Base-by-base conservation (phyloP, 92 coral and sea anemone genomes). In the Metridium senile region DNA sequence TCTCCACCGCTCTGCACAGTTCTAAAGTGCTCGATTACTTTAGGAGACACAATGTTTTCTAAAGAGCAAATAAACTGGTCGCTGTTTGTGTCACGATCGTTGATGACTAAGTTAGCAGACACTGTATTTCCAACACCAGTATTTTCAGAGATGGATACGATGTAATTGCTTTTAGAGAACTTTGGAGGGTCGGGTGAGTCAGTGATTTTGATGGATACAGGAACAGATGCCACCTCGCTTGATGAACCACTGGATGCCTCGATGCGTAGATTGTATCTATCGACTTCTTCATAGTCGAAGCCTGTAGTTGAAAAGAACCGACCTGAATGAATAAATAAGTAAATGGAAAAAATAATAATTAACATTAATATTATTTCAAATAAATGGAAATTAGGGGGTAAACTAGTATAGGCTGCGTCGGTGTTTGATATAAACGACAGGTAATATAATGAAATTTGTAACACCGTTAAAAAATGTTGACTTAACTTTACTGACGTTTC, bases 241-340 rank as follows among this genome's bases (percentile, higher is more conserved):
- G 64, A 64, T 9, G 84, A 70, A 23, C 84, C 70, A 7, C 68
- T 79, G 35, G 66, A 35, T 9, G 90, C 90, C 32, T 74, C 81
- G 82, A 86, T 68, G 10, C 81, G 81, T n/a, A 86, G 76, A 43
- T 65, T 54, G 72, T 74, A 75, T 1, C 79, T 62, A 1, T 78
- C 72, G 28, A 75, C 78, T 22, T 33, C 81, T 73, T 86, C 90
- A 62, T 80, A 86, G 62, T 86, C 79, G 53, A 86, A 86, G 58
- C 79, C 75, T 3, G 58, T 45, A 11, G 51, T 57, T 28, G 90
- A 74, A 54, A 64, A 71, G 20, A 86, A 51, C 26, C 76, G 86
- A 75, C 90, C 90, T 83, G 68, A n/a, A n/a, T n/a, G n/a, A 39
- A 39, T 39, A 39, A 39, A 39, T 39, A 39, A 39, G 13, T 39